Percentiles rank a stretch among this genome's conserved stretches.
These are phyloP conservation scores for Gyps fulvus DNA, from an alignment of 2,113 vertebrate species.

Conservation along the genomic window DNA sequence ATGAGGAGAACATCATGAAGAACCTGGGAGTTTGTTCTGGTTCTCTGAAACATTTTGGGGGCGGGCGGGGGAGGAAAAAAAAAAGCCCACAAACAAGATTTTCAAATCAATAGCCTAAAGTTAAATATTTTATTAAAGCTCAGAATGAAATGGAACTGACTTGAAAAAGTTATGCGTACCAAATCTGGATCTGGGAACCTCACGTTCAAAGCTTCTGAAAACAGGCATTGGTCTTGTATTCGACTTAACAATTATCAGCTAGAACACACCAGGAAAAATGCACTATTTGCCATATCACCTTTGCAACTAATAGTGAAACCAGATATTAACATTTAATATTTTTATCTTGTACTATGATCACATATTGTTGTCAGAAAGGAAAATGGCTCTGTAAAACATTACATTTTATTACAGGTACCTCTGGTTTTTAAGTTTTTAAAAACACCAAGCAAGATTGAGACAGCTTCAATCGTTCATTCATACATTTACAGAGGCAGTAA, in stretches of 20 bases:
- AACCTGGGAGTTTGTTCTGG: background rate
- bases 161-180: background rate
- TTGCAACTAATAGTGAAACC: background rate
- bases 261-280: background rate
- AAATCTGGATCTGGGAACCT: background rate
- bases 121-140: background rate
- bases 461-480: background rate
- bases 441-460: background rate
- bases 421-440: background rate
- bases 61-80: too few species aligned
- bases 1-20: background rate
- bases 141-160: background rate
- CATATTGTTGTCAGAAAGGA: background rate
- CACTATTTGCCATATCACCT: background rate
- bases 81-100: background rate
- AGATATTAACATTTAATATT: background rate
- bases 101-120: background rate
- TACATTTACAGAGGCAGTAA: background rate
- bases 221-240: background rate
- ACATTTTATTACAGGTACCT: background rate
- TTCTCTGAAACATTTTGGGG: background rate
- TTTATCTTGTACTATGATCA: background rate
- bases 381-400: background rate
- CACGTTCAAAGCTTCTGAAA: background rate
- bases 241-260: background rate